Evolutionary conservation across 2,888 invertebrate species (phyloP), one percentile per base, ranked within the genome.

Genomic region (Caenorhabditis panamensis): DNA sequence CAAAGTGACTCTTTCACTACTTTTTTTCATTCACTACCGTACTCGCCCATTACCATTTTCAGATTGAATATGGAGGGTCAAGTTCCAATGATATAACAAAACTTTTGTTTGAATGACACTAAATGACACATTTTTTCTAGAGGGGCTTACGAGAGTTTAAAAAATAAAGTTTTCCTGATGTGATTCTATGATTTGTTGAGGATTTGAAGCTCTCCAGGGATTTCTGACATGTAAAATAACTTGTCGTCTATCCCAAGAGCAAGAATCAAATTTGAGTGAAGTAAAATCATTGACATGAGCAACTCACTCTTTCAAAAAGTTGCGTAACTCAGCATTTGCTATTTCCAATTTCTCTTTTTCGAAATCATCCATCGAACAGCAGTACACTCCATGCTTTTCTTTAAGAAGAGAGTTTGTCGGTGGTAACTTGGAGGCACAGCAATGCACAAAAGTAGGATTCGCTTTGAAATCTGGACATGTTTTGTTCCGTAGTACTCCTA

Each of bases 381-480:
- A 85, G 62, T 82, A 85, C 18, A 82, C 67, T 53, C 84, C 82
- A 56, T 84, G 83, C 47, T 72, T 79, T 53, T 82, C 82, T 64
- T 79, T 79, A 18, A 76, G 61, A 53, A 73, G 31, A 0, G 71
- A 31, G 59, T 78, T 83, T 44, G 82, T 80, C 16, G 80, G 76
- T 31, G 83, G 85, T 26, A 85, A 63, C 64, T 85, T 85, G 5
- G 85, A 85, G 18, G 78, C 67, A 47, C 85, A 85, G 49, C 85
- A 85, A 41, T 76, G 75, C 3, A 69, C 58, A 47, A 69, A 78
- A n/a, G 73, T 68, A 31, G 83, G 82, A 61, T 80, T 68, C 3
- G 83, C 82, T 68, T 85, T 85, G 82, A 85, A 85, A 56, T 79
- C 85, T 11, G 85, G 85, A 67, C 85, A 85, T 47, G 85, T 83